These are phyloP conservation scores for Nesometra sesokonis DNA, from an alignment of 35 echinoderm and acorn worm species.

Conservation along the genomic window DNA sequence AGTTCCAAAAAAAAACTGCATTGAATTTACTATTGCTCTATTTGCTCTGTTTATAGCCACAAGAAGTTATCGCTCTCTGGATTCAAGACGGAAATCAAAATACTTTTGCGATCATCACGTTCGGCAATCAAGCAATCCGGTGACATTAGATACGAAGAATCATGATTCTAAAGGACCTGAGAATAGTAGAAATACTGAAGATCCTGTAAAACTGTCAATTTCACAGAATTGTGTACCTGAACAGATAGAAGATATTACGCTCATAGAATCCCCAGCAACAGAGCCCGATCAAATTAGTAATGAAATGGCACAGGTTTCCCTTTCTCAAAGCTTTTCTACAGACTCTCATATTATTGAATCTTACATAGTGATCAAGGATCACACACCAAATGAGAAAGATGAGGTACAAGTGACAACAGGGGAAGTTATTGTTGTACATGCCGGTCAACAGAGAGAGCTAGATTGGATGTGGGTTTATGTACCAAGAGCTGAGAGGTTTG, in stretches of 20 bases:
- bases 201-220: too few relatives aligned
- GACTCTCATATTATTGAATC: slow-evolving; percentile 12
- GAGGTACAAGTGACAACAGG: slow-evolving; percentile 17
- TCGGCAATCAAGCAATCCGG: background rate
- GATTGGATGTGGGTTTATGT: slow-evolving; percentile 68
- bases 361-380: slow-evolving; percentile 19
- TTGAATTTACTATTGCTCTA: background rate
- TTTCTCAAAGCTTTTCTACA: background rate
- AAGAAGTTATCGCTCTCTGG: background rate
- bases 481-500: slow-evolving; percentile 37
- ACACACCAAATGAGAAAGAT: slow-evolving; percentile 20
- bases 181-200: too few relatives aligned
- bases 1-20: too few relatives aligned
- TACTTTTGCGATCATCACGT: background rate
- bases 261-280: too few relatives aligned
- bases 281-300: too few relatives aligned
- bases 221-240: too few relatives aligned
- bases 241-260: too few relatives aligned
- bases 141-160: too few relatives aligned
- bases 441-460: slow-evolving; percentile 31
- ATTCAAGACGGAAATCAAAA: background rate
- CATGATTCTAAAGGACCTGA: too few relatives aligned
- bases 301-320: too few relatives aligned
- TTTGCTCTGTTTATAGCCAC: background rate
- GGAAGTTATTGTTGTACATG: slow-evolving; percentile 40